phyloP scores from a whole-genome alignment of 1,140 invertebrate genomes.

The Carposina sasakii region DNA sequence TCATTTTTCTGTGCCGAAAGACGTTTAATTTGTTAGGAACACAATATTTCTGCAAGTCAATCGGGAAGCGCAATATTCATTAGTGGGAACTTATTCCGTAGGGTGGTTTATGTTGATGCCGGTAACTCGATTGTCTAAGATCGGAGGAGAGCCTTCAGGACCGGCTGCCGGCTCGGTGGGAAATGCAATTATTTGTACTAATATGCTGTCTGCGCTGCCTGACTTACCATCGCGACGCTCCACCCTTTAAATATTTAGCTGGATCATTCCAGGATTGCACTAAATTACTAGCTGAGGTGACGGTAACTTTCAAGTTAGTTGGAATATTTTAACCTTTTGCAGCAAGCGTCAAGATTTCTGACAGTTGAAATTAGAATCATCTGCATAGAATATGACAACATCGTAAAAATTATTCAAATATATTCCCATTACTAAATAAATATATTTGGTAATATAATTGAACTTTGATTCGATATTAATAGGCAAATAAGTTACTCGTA shows the following conservation, averaged over 20 bases:
- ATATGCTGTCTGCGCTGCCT: conserved; percentile 62
- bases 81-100: conserved; percentile 54
- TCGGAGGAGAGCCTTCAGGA: conserved; percentile 52
- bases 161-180: conserved; percentile 62
- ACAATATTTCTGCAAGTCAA: too few relatives aligned
- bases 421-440: too few relatives aligned
- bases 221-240: conserved; percentile 29
- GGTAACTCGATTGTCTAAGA: conserved; percentile 69
- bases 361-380: too few relatives aligned
- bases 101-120: conserved; percentile 63
- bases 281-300: too few relatives aligned
- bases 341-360: too few relatives aligned
- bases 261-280: conserved; percentile 50
- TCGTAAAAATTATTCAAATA: too few relatives aligned
- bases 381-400: too few relatives aligned
- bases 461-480: conserved; percentile 27
- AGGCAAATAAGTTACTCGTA: conserved; percentile 19
- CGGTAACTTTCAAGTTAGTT: too few relatives aligned
- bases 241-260: conserved; percentile 55
- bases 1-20: conserved; percentile 1
- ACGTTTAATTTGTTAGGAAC: too few relatives aligned
- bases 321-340: too few relatives aligned
- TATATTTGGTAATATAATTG: too few relatives aligned
- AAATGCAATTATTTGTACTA: conserved; percentile 69
- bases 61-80: conserved; percentile 56